Base-by-base conservation (phyloP, 2,797 vertebrate genomes). In the Aselliscus stoliczkanus region DNA sequence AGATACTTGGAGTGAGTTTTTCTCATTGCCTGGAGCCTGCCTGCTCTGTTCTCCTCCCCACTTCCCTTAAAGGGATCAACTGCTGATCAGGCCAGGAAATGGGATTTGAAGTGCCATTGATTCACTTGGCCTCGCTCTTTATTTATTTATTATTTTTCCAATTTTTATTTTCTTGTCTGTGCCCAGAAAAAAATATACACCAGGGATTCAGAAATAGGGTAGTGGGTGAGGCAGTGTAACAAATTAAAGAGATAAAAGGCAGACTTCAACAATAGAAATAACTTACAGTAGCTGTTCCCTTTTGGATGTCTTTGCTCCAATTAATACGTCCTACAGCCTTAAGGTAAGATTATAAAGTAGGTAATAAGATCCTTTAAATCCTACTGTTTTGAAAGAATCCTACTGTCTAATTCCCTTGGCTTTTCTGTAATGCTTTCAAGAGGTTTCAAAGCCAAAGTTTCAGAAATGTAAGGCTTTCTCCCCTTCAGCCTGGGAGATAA, bases 321-420 rank as follows among this genome's bases (percentile, higher is more conserved):
- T 98, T 97, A 98, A 96, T 97, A 88, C 92, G 89, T 94, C 94
- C 95, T 97, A 96, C 91, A 97, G 97, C 97, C 97, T 96, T 90
- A 94, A 97, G 97, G 96, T 97, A 97, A 97, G 97, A 98, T 97
- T 97, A 97, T 94, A 88, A 96, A 98, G 96, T 87, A 93, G 97
- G 95, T 97, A 98, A 97, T 95, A 97, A 97, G 96, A 97, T 97
- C 97, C 82, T 94, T 72, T 97, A 97, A 97, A 95, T 96, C 97
- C 97, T 96, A 97, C 96, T 97, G 97, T 98, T 97, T 97, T 95
- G 90, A 95, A 96, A 97, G 93, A 97, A 98, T 96, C 62, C 82
- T 96, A 96, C 95, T 97, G 96, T 96, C 93, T 97, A 96, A 97
- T 98, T 97, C 97, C 90, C 94, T 90, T 93, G 97, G 83, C 86